A percentile compares a stretch with the other conserved stretches of the same genome.
Evolutionary conservation across 1,140 invertebrate species (phyloP).

Genomic region (Drosophila saltans): DNA sequence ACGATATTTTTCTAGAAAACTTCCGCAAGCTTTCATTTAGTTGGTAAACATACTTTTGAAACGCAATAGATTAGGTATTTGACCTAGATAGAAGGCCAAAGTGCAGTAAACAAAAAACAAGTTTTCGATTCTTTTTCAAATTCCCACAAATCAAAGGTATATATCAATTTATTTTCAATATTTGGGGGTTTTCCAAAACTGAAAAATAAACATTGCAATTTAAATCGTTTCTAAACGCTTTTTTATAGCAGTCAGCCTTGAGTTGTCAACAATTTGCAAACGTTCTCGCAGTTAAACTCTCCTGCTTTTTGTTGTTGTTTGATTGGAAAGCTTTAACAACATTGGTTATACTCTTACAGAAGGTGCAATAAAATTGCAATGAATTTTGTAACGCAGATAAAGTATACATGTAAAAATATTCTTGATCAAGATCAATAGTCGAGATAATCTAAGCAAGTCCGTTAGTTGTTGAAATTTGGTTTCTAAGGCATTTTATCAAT

Average conservation of each 20-base stretch:
- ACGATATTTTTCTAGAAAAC: slow-evolving; percentile 17
- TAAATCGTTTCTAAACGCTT: background rate
- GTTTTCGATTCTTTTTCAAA: background rate
- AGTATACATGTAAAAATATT: no score
- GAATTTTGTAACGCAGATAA: no score
- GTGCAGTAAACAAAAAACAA: slow-evolving; percentile 5
- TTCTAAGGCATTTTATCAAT: no score
- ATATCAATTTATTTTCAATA: background rate
- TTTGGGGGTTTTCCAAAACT: background rate
- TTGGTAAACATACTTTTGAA: slow-evolving; percentile 10
- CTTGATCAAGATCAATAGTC: no score
- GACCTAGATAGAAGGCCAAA: background rate
- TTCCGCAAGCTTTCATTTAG: slow-evolving; percentile 6
- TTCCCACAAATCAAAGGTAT: background rate
- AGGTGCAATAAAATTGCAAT: no score
- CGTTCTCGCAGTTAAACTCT: background rate
- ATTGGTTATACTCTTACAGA: background rate
- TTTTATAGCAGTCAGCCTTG: background rate
- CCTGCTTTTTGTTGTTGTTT: slow-evolving; percentile 3
- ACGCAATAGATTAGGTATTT: slow-evolving; percentile 1
- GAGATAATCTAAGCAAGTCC: no score
- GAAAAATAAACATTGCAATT: background rate
- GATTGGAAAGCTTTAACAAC: slow-evolving; percentile 22
- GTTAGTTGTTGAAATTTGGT: no score
- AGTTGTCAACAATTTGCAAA: slow-evolving; percentile 1